phyloP scores from a whole-genome alignment of 2,797 vertebrate genomes.

The Nannoperca australis region DNA sequence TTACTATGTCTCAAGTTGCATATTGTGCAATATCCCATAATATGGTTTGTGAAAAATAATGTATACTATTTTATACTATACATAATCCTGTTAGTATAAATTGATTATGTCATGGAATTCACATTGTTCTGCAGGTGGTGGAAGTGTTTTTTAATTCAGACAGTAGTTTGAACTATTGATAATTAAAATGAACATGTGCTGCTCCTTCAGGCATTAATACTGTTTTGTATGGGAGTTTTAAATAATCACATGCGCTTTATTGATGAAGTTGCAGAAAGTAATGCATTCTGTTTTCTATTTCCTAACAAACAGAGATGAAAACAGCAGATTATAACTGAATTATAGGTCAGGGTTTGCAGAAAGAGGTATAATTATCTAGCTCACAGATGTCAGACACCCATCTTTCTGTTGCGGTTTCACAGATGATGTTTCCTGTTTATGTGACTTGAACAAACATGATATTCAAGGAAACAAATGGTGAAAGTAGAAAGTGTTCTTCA shows the following conservation, averaged over 20 bases:
- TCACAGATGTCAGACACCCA: slow-evolving; percentile 13
- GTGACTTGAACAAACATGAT: slow-evolving; percentile 26
- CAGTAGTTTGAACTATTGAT: background rate
- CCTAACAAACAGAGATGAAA: background rate
- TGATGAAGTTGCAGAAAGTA: background rate
- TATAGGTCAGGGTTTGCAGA: background rate
- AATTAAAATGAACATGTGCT: background rate
- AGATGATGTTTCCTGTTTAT: slow-evolving; percentile 35
- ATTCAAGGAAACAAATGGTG: slow-evolving; percentile 2
- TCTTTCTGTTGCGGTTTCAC: slow-evolving; percentile 8
- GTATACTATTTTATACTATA: background rate
- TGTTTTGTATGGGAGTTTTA: background rate
- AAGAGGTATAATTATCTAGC: background rate
- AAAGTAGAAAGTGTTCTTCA: background rate
- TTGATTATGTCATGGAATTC: background rate
- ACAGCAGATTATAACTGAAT: background rate
- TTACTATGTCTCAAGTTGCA: too few species aligned
- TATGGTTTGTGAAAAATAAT: background rate
- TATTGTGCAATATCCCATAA: background rate
- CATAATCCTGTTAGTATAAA: fast-evolving
- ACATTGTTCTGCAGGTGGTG: background rate
- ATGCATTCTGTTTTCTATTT: background rate
- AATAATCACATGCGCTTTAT: background rate
- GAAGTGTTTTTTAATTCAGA: background rate
- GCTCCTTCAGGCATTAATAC: background rate